phyloP scores from a whole-genome alignment of 2,113 vertebrate species.

The Ptychochromis oligacanthus region DNA sequence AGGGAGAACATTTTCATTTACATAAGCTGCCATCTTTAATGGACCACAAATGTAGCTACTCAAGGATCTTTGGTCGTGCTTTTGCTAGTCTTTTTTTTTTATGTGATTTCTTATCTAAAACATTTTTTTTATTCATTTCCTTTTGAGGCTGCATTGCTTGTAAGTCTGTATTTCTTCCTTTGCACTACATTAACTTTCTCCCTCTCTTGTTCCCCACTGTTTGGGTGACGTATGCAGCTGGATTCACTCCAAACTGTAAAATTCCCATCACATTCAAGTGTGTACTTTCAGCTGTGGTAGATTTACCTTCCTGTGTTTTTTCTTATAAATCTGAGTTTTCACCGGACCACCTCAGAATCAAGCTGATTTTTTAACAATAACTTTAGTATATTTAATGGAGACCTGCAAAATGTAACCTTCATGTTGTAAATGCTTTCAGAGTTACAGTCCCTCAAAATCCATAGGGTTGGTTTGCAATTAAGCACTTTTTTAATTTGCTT shows the following conservation, averaged over 20 bases:
- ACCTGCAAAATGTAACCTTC: neutral
- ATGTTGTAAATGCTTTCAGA: neutral
- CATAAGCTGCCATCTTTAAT: constrained; percentile 50
- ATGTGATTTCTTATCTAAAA: constrained; percentile 42
- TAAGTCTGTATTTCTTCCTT: constrained; percentile 1
- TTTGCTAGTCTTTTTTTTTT: constrained; percentile 25
- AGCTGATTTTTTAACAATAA: too few relatives aligned
- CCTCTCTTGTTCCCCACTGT: neutral
- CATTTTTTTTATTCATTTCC: neutral
- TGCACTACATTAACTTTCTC: constrained; percentile 3
- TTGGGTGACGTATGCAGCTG: neutral
- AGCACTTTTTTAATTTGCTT: fast-evolving
- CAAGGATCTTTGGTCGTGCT: constrained; percentile 23
- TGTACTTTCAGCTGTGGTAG: neutral
- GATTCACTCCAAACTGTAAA: constrained; percentile 16
- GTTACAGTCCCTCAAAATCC: neutral
- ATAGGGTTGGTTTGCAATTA: neutral
- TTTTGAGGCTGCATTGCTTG: neutral
- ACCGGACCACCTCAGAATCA: too few relatives aligned
- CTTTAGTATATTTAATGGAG: neutral
- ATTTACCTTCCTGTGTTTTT: neutral
- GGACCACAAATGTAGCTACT: constrained; percentile 53
- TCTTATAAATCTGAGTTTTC: neutral
- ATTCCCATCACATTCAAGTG: neutral
- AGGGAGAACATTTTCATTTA: constrained; percentile 31